Evolutionary conservation across 1,140 invertebrate species (phyloP).

Genomic region (Cardiocondyla obscurior): DNA sequence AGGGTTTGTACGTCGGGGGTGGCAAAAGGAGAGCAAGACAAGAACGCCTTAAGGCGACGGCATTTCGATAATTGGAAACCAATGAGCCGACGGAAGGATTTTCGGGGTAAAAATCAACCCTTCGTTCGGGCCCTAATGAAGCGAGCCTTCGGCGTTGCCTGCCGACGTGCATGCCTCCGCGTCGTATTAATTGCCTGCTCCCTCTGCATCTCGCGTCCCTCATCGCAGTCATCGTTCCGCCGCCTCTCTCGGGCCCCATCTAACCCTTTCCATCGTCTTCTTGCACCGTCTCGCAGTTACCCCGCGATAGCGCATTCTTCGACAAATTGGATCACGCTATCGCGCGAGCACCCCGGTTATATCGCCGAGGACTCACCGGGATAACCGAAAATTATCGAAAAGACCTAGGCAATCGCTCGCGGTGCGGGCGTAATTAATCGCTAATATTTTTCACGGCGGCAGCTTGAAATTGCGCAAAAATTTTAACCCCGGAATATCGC

Average conservation of each 20-base stretch:
- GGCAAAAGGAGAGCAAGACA: conserved; percentile 29
- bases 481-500: not conserved
- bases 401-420: not conserved
- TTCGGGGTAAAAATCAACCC: conserved; percentile 78
- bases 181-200: conserved; percentile 81
- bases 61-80: conserved; percentile 78
- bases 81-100: conserved; percentile 73
- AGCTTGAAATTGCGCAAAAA: not conserved
- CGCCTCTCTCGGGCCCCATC: conserved; percentile 21
- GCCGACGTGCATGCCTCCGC: conserved; percentile 79
- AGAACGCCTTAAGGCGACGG: conserved; percentile 71
- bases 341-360: conserved; percentile 67
- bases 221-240: conserved; percentile 17
- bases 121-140: conserved; percentile 78
- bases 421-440: not conserved
- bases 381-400: conserved; percentile 53
- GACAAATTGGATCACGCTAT: conserved; percentile 83
- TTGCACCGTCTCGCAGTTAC: conserved; percentile 67
- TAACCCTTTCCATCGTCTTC: conserved; percentile 59
- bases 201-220: conserved; percentile 65
- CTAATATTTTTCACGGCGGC: not conserved
- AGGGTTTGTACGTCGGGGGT: not conserved
- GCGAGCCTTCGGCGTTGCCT: conserved; percentile 77
- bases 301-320: conserved; percentile 80
- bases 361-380: conserved; percentile 62